These are phyloP conservation scores for Rhineura floridana DNA, from an alignment of 2,113 vertebrate genomes.

Conservation along the genomic window DNA sequence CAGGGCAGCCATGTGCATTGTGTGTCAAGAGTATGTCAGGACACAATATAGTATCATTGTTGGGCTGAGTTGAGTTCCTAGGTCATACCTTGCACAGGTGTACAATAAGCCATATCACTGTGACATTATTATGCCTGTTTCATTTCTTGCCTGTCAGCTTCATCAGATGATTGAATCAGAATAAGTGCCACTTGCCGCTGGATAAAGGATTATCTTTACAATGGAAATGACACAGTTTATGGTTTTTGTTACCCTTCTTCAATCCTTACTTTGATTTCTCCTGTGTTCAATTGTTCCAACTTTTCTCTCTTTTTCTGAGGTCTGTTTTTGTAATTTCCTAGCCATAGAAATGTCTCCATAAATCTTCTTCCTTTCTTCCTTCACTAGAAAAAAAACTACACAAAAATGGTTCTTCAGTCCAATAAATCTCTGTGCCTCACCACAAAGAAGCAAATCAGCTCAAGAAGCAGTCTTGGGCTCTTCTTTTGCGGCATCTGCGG, in stretches of 20 bases:
- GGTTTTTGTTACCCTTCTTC: neutral
- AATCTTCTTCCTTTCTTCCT: neutral
- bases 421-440: neutral
- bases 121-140: neutral
- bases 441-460: neutral
- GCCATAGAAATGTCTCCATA: neutral
- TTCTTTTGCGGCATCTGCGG: neutral
- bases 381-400: conserved; percentile 1
- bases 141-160: neutral
- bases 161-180: neutral
- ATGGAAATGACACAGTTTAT: neutral
- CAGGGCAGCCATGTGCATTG: neutral
- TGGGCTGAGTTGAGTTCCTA: neutral
- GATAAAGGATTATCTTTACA: neutral
- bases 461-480: neutral
- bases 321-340: rapidly evolving
- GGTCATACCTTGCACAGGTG: neutral
- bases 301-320: neutral
- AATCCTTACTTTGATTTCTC: conserved; percentile 14
- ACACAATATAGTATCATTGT: neutral
- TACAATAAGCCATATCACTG: neutral
- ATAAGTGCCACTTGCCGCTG: neutral
- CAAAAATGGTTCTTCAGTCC: neutral
- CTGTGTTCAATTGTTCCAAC: neutral
- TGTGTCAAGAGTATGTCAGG: neutral